A percentile compares a stretch with the other conserved stretches of the same genome.
These are phyloP conservation scores for Clinocottus analis DNA, from an alignment of 2,113 vertebrate species.

Conservation along the genomic window DNA sequence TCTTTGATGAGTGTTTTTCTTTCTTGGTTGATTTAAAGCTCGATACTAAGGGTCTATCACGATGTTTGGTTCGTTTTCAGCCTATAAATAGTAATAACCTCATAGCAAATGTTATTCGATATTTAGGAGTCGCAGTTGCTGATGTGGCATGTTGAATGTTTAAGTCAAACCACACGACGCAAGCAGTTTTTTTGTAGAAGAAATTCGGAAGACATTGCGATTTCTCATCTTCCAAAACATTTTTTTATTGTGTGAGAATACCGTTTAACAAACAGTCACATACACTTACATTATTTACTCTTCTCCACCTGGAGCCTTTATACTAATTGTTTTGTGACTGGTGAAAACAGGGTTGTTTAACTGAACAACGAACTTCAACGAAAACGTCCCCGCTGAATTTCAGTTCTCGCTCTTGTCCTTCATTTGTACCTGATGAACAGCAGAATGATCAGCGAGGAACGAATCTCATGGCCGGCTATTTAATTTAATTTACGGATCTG, in stretches of 20 bases:
- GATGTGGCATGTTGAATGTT: background rate
- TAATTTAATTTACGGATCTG: background rate
- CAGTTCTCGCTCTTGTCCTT: background rate
- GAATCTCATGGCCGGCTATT: background rate
- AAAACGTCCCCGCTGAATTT: background rate
- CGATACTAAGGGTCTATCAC: background rate
- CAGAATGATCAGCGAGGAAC: too few species aligned
- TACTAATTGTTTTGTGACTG: background rate
- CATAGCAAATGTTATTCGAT: background rate
- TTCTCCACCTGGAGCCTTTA: background rate
- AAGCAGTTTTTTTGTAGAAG: accelerated
- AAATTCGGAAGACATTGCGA: background rate
- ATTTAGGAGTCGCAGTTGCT: background rate
- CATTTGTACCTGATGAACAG: accelerated
- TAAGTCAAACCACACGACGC: background rate
- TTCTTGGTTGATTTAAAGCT: background rate
- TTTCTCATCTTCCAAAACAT: background rate
- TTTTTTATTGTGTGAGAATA: background rate
- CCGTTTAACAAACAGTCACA: too few species aligned
- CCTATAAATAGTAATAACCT: background rate
- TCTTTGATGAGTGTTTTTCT: background rate
- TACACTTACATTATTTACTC: background rate
- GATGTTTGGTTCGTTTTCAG: background rate
- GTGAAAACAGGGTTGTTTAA: background rate
- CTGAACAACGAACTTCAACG: background rate